Evolutionary conservation across 2,797 vertebrate species (phyloP), one percentile per base, ranked within the genome.

Genomic region (Morus bassanus): DNA sequence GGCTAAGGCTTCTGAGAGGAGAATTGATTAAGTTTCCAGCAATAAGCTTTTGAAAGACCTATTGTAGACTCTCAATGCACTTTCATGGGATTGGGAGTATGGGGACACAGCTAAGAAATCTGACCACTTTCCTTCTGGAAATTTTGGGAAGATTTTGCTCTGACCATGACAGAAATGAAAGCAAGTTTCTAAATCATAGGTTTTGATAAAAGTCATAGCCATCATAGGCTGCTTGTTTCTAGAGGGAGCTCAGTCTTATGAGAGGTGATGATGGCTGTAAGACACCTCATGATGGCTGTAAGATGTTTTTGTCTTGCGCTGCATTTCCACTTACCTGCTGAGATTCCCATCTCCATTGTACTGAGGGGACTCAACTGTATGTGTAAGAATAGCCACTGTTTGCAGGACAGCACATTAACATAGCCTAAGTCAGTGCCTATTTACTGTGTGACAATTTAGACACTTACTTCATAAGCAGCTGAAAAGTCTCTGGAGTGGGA

Each of bases 251-350:
- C 19, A 33, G n/a, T 57, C 35, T 63, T 33, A 33, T 3, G 45
- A 41, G 56, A 33, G 22, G 14, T 46, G 25, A 67, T 46, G 30
- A 61, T 78, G 41, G 30, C 16, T 82, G 43, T 45, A 45, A 45
- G 43, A 45, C 28, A 35, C 59, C 22, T 67, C 56, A 9, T 3
- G 27, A 46, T 13, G 12, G 2, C 16, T 39, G 6, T 37, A 64
- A 27, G 45, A 69, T 0, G 0, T 27, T 74, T 68, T 56, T 68
- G 16, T 51, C 30, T 68, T 39, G 6, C 2, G 1, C 27, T 64
- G 22, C 11, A 14, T 76, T 85, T 70, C 28, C 12, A 22, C 37
- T 54, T 65, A 23, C 3, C 25, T 77, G 59, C 33, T 73, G 25
- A 77, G 14, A 45, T 56, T 67, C 46, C 17, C 21, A 10, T 46